Base-by-base conservation (phyloP, 2,113 vertebrate genomes). In the Stomatorhinus ivindoensis region DNA sequence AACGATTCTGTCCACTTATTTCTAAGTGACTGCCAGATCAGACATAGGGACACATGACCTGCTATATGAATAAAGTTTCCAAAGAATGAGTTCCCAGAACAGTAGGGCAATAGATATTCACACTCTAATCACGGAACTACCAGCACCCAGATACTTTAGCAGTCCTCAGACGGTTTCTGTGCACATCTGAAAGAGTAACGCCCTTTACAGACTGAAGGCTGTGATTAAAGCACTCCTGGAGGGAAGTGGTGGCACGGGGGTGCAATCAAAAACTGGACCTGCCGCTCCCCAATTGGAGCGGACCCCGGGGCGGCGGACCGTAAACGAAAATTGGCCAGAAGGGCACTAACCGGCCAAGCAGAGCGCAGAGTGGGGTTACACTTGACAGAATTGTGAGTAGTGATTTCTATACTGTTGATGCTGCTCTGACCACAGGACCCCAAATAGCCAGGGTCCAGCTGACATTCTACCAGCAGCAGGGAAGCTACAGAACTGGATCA, bases 251-350 rank as follows among this genome's bases (percentile, higher is more conserved):
- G 47, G 82, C 44, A 24, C 21, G 21, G 19, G 21, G 82, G 35
- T 24, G 44, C 44, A 44, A 84, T 84, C 82, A 84, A 47, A 47
- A 84, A 47, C 82, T 84, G 44, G 82, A 47, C 44, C 19, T 47
- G 42, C 82, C 19, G 44, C 42, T 84, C 19, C 82, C 44, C 42
- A 84, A 35, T n/a, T 83, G 35, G 80, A 83, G 80, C 24, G 6
- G 19, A n/a, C 44, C 24, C 44, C 8, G 19, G 44, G 44, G 42
- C 44, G 21, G 27, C 3, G 82, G 82, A 84, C 44, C 82, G 21
- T 84, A 84, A 84, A 84, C 44, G 82, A 84, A 44, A 84, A 44
- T 44, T 84, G 82, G 44, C 82, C 42, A 47, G 82, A 47, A 84
- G 82, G 21, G 82, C 44, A 3, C 42, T 84, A 47, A 84, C 82